Conservation (phyloP, 2,113 vertebrate species). For the Archocentrus centrarchus region DNA sequence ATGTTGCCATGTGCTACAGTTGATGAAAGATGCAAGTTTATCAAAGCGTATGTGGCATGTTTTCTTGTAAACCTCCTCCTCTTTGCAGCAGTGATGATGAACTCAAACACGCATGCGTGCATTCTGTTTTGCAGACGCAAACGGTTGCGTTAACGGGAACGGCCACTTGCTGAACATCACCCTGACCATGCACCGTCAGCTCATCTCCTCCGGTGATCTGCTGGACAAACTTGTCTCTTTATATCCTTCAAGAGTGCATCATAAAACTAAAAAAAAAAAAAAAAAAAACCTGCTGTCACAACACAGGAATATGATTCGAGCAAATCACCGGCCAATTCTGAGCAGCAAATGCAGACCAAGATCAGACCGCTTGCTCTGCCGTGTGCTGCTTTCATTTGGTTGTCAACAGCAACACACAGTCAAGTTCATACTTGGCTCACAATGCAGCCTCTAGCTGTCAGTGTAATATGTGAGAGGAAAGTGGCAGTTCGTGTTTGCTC, state of each 20-base stretch:
- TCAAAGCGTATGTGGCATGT: not conserved
- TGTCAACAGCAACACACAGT: slow-evolving; percentile 73
- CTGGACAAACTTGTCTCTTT: slow-evolving; percentile 87
- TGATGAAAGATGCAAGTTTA: not conserved
- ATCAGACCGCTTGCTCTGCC: slow-evolving; percentile 43
- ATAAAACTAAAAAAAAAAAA: not conserved
- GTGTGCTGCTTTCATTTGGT: slow-evolving; percentile 58
- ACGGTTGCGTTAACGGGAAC: slow-evolving; percentile 87
- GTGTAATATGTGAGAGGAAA: slow-evolving; percentile 52
- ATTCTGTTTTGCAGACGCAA: slow-evolving; percentile 83
- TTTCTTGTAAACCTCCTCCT: not conserved
- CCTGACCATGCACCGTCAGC: slow-evolving; percentile 92
- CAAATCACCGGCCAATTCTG: not conserved
- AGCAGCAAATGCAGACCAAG: slow-evolving; percentile 24
- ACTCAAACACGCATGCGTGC: not conserved
- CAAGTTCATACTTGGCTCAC: slow-evolving; percentile 57
- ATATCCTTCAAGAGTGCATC: slow-evolving; percentile 88
- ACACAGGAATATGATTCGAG: not conserved
- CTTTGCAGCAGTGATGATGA: not conserved
- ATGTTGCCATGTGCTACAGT: not conserved
- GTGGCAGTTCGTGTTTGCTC: slow-evolving; percentile 49
- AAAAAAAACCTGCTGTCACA: not conserved
- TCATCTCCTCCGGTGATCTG: slow-evolving; percentile 91
- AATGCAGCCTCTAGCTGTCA: slow-evolving; percentile 56
- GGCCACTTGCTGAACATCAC: slow-evolving; percentile 90